phyloP scores from a whole-genome alignment of 2,888 invertebrate genomes.

The Lithophane semibrunnea region DNA sequence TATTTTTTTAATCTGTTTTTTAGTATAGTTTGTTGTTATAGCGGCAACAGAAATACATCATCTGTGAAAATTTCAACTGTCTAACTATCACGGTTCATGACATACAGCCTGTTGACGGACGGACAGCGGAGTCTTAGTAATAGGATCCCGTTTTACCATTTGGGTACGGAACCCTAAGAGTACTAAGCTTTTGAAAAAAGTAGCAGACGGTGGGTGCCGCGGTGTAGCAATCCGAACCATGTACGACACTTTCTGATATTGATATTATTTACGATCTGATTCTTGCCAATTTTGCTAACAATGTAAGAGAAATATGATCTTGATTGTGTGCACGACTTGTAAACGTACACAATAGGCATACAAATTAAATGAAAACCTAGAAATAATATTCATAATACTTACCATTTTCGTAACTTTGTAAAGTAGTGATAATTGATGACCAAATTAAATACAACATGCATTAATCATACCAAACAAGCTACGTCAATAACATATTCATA shows the following conservation, averaged over 20 bases:
- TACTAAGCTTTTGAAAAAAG: neutral
- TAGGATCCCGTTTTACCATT: too few species aligned
- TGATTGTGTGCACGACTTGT: neutral
- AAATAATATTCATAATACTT: neutral
- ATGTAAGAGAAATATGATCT: constrained; percentile 4
- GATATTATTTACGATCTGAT: neutral
- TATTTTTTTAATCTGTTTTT: too few species aligned
- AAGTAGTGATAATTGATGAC: constrained; percentile 20
- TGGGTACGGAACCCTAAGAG: too few species aligned
- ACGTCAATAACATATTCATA: constrained; percentile 32
- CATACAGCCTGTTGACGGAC: too few species aligned
- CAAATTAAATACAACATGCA: constrained; percentile 22
- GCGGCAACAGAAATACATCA: too few species aligned
- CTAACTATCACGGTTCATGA: too few species aligned
- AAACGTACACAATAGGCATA: neutral
- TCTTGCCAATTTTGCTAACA: neutral
- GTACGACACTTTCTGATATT: neutral
- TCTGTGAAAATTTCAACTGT: too few species aligned
- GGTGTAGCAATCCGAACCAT: neutral
- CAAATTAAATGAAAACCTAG: neutral
- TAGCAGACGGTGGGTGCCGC: too few species aligned
- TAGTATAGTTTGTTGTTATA: too few species aligned
- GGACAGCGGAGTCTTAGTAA: too few species aligned
- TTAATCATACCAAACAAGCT: constrained; percentile 35
- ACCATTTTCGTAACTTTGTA: neutral